A percentile compares a stretch with the other conserved stretches of the same genome.
These are phyloP conservation scores for Cordilura impudica DNA, from an alignment of 2,888 invertebrate genomes.

Conservation along the genomic window DNA sequence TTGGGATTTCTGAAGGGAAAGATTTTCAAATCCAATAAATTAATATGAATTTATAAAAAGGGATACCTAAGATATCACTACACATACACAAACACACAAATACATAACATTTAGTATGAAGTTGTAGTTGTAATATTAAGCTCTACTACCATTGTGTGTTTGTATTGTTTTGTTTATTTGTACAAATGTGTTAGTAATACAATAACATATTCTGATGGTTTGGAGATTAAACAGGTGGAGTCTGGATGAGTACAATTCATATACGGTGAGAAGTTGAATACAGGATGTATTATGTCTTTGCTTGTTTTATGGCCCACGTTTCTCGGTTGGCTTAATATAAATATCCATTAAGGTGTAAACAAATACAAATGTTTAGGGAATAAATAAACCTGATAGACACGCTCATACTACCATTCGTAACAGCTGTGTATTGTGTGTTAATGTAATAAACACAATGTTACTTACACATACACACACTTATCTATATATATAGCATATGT, in stretches of 20 bases:
- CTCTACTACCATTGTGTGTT: background rate
- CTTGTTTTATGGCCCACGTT: constrained; percentile 53
- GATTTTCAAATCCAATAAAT: constrained; percentile 44
- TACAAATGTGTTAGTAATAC: background rate
- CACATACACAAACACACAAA: background rate
- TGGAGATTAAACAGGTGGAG: constrained; percentile 20
- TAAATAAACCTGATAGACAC: background rate
- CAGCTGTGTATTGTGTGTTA: constrained; percentile 17
- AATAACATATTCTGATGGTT: constrained; percentile 24
- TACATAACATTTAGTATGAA: no score
- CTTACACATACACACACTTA: background rate
- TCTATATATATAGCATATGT: background rate
- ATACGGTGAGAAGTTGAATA: no score
- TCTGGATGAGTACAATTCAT: constrained; percentile 12
- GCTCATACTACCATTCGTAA: background rate
- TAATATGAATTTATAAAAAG: constrained; percentile 31
- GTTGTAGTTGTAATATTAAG: no score
- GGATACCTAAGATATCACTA: background rate
- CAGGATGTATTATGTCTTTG: constrained; percentile 27
- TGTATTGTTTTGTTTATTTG: background rate
- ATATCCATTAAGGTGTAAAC: constrained; percentile 58
- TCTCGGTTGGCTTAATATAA: constrained; percentile 45
- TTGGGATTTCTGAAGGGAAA: background rate
- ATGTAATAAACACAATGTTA: constrained; percentile 28
- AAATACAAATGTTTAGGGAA: constrained; percentile 44